Evolutionary conservation across 2,888 invertebrate genomes (phyloP).

Genomic region (Drosophila infuscata): DNA sequence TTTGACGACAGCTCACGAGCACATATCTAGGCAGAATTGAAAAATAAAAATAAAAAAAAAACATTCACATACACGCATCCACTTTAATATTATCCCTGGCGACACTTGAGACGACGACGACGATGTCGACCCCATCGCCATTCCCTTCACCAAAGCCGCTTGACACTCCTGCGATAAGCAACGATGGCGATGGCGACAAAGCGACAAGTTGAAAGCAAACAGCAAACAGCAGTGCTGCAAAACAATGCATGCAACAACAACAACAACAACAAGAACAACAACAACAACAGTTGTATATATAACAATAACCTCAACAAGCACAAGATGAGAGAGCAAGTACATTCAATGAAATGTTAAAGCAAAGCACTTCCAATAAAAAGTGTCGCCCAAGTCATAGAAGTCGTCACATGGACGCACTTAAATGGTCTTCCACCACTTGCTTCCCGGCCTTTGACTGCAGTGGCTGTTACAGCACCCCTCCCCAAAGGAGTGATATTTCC

Average conservation of each 20-base stretch:
- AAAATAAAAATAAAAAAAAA: background rate
- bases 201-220: conserved; percentile 61
- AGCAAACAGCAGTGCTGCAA: conserved; percentile 46
- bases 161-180: conserved; percentile 52
- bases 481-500: conserved; percentile 38
- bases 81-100: conserved; percentile 31
- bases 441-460: conserved; percentile 6
- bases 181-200: conserved; percentile 36
- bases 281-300: background rate
- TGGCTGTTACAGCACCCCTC: background rate
- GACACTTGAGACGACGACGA: conserved; percentile 60
- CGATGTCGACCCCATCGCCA: background rate
- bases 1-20: conserved; percentile 19
- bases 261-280: conserved; percentile 19
- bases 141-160: conserved; percentile 36
- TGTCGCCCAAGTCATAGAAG: conserved; percentile 45
- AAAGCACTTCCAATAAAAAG: conserved; percentile 71
- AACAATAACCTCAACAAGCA: conserved; percentile 10
- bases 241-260: conserved; percentile 54
- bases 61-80: background rate
- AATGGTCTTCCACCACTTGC: conserved; percentile 41
- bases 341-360: conserved; percentile 59
- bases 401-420: conserved; percentile 57
- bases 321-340: conserved; percentile 8
- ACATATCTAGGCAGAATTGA: conserved; percentile 16